These are phyloP conservation scores for Fulmarus glacialis DNA, from an alignment of 2,113 vertebrate species.

Conservation along the genomic window DNA sequence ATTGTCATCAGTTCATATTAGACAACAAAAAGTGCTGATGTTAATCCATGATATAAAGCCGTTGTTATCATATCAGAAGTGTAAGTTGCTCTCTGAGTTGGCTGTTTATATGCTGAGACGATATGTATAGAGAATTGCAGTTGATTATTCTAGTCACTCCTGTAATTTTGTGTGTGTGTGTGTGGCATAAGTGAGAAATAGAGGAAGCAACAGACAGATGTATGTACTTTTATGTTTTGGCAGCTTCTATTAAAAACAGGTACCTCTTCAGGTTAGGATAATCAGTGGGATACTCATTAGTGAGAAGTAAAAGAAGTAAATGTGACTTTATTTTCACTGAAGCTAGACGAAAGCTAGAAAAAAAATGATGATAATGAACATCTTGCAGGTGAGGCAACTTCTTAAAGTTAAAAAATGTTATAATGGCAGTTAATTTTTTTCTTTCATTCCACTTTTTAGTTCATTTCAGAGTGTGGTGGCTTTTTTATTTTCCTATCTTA, in stretches of 20 bases:
- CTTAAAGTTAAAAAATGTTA: background rate
- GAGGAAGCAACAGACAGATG: background rate
- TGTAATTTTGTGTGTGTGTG: background rate
- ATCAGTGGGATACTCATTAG: background rate
- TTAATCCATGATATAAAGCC: background rate
- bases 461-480: background rate
- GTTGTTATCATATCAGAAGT: background rate
- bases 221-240: background rate
- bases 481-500: background rate
- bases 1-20: background rate
- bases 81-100: background rate
- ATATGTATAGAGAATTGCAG: background rate
- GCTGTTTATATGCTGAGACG: background rate
- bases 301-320: background rate
- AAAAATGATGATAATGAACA: background rate
- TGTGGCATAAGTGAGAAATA: background rate
- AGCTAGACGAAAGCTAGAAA: background rate
- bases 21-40: background rate
- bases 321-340: background rate
- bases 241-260: background rate
- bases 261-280: background rate
- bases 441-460: background rate
- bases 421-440: background rate
- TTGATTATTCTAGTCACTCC: background rate
- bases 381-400: background rate